Base-by-base conservation (phyloP, 2,888 invertebrate species). In the Nemapogon koenigi region DNA sequence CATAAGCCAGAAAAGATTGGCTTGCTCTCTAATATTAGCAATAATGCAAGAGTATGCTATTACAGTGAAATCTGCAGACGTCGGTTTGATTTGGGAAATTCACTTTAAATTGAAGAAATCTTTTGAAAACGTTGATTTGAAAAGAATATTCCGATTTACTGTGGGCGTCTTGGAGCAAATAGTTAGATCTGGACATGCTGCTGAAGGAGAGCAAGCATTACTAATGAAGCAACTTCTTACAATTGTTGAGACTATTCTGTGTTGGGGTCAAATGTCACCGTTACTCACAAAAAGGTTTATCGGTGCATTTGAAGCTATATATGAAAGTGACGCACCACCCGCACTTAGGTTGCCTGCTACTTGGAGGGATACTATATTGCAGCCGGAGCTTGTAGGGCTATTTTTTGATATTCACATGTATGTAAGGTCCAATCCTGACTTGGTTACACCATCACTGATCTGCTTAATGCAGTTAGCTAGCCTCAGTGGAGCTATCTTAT, bases 31-130 rank as follows among this genome's bases (percentile, higher is more conserved):
- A 37, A 86, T 96, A 52, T 81, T 87, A 39, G 87, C 91, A 7
- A 76, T 96, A 32, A 86, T 95, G 81, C 91, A 91, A 75, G 95
- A 95, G 64, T 94, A 92, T 72, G 89, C 91, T 6, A 90, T 86
- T 18, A 90, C 92, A 3, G 86, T 89, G 1, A 88, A 91, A 55
- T 91, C 94, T 2, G 88, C 92, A 19, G 92, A 92, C 66, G 88
- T 93, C 8, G 93, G 94, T 4, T 75, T 95, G 35, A 87, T 93
- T 29, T 94, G 91, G 91, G 93, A 93, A 64, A 84, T 88, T 22
- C 94, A 96, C 66, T 87, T 89, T 52, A 83, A 86, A 55, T 87
- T 91, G 18, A 95, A 94, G 64, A 87, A 86, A 51, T 84, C 88
- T 28, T 95, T 96, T 75, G 94, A 95, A 80, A 84, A 81, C 15